Evolutionary conservation across 2,113 vertebrate genomes (phyloP).

Genomic region (Embiotoca jacksoni): DNA sequence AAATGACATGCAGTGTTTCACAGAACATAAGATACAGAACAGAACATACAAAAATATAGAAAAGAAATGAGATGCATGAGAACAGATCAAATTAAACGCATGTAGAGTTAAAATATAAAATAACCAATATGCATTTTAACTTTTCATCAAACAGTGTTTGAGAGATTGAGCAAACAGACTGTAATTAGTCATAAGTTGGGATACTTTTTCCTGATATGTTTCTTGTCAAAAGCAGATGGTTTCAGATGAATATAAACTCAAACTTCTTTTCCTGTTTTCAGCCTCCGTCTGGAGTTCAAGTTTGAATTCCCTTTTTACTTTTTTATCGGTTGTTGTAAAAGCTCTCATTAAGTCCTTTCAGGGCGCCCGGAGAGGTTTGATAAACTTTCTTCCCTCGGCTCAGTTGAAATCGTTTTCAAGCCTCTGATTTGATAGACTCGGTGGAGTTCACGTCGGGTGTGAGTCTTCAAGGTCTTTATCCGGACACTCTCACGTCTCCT

Average conservation of each 20-base stretch:
- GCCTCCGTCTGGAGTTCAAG: neutral
- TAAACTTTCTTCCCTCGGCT: neutral
- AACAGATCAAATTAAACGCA: too few relatives aligned
- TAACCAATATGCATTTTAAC: too few relatives aligned
- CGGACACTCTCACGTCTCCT: too few relatives aligned
- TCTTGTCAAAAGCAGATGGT: neutral
- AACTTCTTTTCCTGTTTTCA: neutral
- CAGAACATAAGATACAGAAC: too few relatives aligned
- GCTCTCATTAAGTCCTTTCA: neutral
- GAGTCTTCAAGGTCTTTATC: conserved; percentile 32
- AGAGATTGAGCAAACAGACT: too few relatives aligned
- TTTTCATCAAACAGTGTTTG: neutral
- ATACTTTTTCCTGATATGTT: neutral
- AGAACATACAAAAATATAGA: too few relatives aligned
- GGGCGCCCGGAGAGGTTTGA: neutral
- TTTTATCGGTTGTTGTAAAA: conserved; percentile 3
- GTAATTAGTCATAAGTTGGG: neutral
- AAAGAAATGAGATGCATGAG: too few relatives aligned
- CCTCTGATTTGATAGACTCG: conserved; percentile 1
- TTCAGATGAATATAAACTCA: neutral
- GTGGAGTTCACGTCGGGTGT: neutral
- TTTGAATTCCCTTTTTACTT: neutral
- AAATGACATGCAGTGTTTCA: too few relatives aligned
- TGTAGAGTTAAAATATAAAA: too few relatives aligned
- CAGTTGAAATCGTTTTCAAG: conserved; percentile 3